Evolutionary conservation across 2,113 vertebrate species (phyloP).

Genomic region (Cavia porcellus): DNA sequence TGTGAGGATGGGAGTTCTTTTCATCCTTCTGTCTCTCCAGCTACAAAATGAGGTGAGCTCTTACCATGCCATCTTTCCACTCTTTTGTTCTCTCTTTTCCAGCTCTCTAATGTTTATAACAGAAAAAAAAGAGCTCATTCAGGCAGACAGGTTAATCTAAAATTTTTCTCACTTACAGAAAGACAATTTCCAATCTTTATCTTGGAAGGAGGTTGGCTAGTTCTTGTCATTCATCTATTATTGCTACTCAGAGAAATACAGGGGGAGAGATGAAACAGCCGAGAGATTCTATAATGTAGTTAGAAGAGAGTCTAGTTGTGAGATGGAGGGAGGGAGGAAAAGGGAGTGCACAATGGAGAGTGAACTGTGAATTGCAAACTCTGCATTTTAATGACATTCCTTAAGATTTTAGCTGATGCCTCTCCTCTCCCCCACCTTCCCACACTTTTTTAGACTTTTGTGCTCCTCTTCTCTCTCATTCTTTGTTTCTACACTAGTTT

Average conservation of each 20-base stretch:
- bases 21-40: background rate
- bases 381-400: background rate
- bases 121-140: background rate
- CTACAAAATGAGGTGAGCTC: background rate
- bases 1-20: background rate
- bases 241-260: slow-evolving; percentile 62
- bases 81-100: slow-evolving; percentile 49
- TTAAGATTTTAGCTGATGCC: background rate
- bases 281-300: background rate
- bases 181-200: slow-evolving; percentile 62
- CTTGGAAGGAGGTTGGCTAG: slow-evolving; percentile 52
- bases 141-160: slow-evolving; percentile 68
- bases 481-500: slow-evolving; percentile 13
- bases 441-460: background rate
- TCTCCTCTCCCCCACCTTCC: background rate
- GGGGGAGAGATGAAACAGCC: background rate
- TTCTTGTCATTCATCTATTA: slow-evolving; percentile 71
- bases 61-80: slow-evolving; percentile 4
- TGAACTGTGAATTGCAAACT: background rate
- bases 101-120: slow-evolving; percentile 55
- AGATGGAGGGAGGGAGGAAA: no score
- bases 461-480: background rate
- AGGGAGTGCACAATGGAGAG: no score
- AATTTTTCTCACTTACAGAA: slow-evolving; percentile 57
- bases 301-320: background rate